Percentiles rank a stretch among this genome's conserved stretches.
phyloP scores from a whole-genome alignment of 2,113 vertebrate genomes.

The Sakesphorus luctuosus region DNA sequence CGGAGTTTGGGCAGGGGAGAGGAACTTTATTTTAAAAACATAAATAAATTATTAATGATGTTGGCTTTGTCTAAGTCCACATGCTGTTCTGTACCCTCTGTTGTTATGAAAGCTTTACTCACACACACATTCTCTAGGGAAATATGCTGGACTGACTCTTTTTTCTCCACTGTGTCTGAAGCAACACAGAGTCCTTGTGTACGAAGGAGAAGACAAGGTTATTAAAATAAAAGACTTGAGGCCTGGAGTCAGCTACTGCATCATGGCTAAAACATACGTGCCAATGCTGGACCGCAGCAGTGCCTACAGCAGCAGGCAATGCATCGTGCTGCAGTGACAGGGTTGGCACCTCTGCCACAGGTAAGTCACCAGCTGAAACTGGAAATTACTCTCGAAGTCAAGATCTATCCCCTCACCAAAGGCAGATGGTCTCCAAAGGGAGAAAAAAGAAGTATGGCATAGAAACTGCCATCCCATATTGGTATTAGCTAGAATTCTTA shows the following conservation, averaged over 20 bases:
- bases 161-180: neutral
- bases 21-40: neutral
- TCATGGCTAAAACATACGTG: conserved; percentile 27
- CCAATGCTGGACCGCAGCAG: conserved; percentile 59
- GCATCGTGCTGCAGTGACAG: conserved; percentile 4
- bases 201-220: conserved; percentile 65
- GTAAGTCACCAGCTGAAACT: neutral
- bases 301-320: conserved; percentile 50
- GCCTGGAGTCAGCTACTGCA: conserved; percentile 46
- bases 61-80: neutral
- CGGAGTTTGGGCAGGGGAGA: accelerated
- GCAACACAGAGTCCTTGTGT: conserved; percentile 58
- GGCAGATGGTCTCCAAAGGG: neutral
- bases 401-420: neutral
- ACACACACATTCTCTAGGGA: neutral
- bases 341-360: neutral
- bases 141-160: neutral
- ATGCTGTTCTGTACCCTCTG: neutral
- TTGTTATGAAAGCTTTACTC: neutral
- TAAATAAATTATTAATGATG: neutral
- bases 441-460: neutral
- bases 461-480: neutral
- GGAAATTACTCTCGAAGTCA: neutral
- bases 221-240: conserved; percentile 54
- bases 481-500: neutral